Evolutionary conservation across 2,888 invertebrate genomes (phyloP).

Genomic region (Periphyllus acericola): DNA sequence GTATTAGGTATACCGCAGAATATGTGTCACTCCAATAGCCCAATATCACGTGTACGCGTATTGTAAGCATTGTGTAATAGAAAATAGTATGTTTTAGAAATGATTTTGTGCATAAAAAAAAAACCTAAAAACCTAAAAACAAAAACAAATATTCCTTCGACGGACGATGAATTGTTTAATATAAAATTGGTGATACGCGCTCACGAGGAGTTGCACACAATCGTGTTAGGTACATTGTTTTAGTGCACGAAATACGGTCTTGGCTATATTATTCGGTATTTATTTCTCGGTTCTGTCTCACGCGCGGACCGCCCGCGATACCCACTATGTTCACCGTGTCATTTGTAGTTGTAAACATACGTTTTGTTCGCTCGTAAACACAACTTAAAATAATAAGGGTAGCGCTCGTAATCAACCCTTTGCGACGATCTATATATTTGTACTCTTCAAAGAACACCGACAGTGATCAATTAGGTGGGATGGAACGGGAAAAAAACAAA

Average conservation of each 20-base stretch:
- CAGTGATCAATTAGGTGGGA: neutral
- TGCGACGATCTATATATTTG: neutral
- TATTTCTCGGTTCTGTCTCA: neutral
- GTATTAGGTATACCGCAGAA: neutral
- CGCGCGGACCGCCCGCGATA: neutral
- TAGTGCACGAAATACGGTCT: neutral
- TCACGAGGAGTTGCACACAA: neutral
- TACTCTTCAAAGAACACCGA: slow-evolving; percentile 35
- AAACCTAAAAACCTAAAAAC: too few relatives aligned
- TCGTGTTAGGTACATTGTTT: neutral
- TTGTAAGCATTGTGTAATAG: too few relatives aligned
- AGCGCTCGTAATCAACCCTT: slow-evolving; percentile 12
- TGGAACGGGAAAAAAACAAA: neutral
- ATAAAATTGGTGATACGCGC: too few relatives aligned
- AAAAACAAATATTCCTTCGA: too few relatives aligned
- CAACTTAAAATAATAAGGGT: slow-evolving; percentile 6
- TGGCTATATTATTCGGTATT: neutral
- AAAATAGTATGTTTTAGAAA: too few relatives aligned
- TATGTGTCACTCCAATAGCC: neutral
- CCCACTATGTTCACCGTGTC: neutral
- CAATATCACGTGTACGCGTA: neutral
- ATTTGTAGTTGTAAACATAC: neutral
- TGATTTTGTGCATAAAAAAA: too few relatives aligned
- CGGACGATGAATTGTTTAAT: too few relatives aligned
- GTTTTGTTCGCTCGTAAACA: slow-evolving; percentile 23